These are phyloP conservation scores for Xanthorhoe designata DNA, from an alignment of 2,888 invertebrate species.

Conservation along the genomic window DNA sequence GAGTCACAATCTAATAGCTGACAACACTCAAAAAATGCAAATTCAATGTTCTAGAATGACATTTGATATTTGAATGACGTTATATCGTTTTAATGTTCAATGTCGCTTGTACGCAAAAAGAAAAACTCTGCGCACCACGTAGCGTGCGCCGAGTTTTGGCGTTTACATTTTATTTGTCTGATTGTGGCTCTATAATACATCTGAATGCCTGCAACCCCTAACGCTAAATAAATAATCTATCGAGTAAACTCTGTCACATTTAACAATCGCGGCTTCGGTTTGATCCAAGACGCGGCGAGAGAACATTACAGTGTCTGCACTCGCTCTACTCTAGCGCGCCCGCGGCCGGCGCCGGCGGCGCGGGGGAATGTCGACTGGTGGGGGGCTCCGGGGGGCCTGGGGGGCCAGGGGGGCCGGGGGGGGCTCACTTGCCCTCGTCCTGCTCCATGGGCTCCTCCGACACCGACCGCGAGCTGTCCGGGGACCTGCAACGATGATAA, in stretches of 20 bases:
- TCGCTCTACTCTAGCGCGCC: slow-evolving; percentile 12
- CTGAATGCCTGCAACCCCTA: no score
- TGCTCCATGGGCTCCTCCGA: slow-evolving; percentile 94
- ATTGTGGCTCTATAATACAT: no score
- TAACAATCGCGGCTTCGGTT: slow-evolving; percentile 1
- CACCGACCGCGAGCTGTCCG: slow-evolving; percentile 88
- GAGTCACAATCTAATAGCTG: no score
- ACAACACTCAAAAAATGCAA: no score
- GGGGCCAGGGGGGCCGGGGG: slow-evolving; percentile 26
- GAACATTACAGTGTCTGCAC: neutral
- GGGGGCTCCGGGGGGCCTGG: slow-evolving; percentile 1
- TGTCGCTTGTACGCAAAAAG: no score
- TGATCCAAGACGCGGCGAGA: neutral
- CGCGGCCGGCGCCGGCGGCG: slow-evolving; percentile 17
- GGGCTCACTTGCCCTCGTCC: slow-evolving; percentile 90
- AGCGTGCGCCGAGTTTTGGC: no score
- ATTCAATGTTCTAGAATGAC: no score
- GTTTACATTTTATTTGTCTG: no score
- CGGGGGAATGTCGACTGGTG: slow-evolving; percentile 29
- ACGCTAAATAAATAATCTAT: slow-evolving; percentile 32
- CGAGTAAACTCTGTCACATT: slow-evolving; percentile 22
- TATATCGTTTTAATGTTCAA: no score
- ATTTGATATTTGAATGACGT: no score
- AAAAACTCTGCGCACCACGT: no score
- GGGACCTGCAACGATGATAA: slow-evolving; percentile 74